Base-by-base conservation (phyloP, 1,140 invertebrate species). In the Eupeodes corollae region DNA sequence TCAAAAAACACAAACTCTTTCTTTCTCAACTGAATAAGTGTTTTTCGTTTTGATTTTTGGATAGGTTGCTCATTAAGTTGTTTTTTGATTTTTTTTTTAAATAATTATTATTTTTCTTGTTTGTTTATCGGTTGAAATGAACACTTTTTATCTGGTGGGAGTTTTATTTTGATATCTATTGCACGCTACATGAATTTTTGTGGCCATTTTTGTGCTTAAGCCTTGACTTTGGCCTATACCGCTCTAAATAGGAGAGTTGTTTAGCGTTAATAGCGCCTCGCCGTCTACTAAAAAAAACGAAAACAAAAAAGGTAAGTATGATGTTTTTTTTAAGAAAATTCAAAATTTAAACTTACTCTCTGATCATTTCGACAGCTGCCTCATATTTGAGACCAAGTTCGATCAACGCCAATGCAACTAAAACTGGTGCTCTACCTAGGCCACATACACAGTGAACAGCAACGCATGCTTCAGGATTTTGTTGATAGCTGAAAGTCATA, bases 371-470 rank as follows among this genome's bases (percentile, higher is more conserved):
- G 51, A 98, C 91, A 51, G 93, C 93, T 75, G 97, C 93, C 71
- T 97, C 91, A 70, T 92, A 96, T 65, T 92, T 92, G 76, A 97
- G 87, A 57, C 94, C 94, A 54, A 94, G 80, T 75, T 98, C 94
- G 62, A 97, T 92, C 48, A 97, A 79, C 58, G 93, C 92, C 55
- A 98, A 75, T 53, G 92, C 93, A 40, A 97, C 94, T 66, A 98
- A 79, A 42, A 98, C 91, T 49, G 93, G 93, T 59, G 93, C 91
- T 68, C 94, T 79, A 54, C 92, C 93, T 50, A 97, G 77, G 50
- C 92, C 92, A 54, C 92, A 91, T 42, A 97, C 91, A 73, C 93
- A 97, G 69, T 98, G 93, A 47, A 97, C 92, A 44, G 93, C 93
- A 44, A 98, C 86, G 69, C 89, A 94, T 49, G 80, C 78, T 54